These are phyloP conservation scores for Varanus salvator DNA, from an alignment of 2,113 vertebrate genomes.

Conservation along the genomic window DNA sequence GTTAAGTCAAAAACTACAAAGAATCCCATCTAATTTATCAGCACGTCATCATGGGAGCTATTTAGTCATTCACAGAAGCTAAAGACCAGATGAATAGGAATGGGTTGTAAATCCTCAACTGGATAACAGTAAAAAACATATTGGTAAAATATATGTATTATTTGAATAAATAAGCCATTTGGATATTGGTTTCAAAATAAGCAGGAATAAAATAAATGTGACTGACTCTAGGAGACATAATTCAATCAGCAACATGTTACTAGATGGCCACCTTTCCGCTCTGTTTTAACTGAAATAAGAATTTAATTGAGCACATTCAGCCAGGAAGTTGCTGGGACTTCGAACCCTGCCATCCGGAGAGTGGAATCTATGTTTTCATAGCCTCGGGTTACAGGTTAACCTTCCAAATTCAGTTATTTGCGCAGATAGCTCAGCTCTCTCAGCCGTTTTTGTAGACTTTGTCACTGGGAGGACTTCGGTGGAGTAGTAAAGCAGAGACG, in stretches of 20 bases:
- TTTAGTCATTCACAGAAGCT: neutral
- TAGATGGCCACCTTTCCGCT: slow-evolving; percentile 70
- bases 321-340: slow-evolving; percentile 73
- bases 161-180: neutral
- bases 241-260: slow-evolving; percentile 65
- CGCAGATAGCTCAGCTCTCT: slow-evolving; percentile 57
- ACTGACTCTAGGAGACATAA: slow-evolving; percentile 72
- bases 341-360: slow-evolving; percentile 77
- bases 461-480: slow-evolving; percentile 56
- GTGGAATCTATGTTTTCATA: slow-evolving; percentile 63
- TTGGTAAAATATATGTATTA: neutral
- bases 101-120: neutral
- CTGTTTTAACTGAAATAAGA: slow-evolving; percentile 76
- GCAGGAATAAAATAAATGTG: slow-evolving; percentile 53
- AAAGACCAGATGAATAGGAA: neutral
- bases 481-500: slow-evolving; percentile 30
- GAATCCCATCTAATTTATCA: neutral
- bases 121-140: neutral
- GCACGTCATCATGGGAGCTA: neutral
- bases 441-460: slow-evolving; percentile 59
- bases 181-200: slow-evolving; percentile 21
- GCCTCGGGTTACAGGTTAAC: slow-evolving; percentile 73
- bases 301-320: slow-evolving; percentile 71
- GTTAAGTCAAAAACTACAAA: neutral
- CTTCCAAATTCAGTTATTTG: slow-evolving; percentile 71